phyloP scores from a whole-genome alignment of 2,888 invertebrate species.

The Spodoptera exigua region DNA sequence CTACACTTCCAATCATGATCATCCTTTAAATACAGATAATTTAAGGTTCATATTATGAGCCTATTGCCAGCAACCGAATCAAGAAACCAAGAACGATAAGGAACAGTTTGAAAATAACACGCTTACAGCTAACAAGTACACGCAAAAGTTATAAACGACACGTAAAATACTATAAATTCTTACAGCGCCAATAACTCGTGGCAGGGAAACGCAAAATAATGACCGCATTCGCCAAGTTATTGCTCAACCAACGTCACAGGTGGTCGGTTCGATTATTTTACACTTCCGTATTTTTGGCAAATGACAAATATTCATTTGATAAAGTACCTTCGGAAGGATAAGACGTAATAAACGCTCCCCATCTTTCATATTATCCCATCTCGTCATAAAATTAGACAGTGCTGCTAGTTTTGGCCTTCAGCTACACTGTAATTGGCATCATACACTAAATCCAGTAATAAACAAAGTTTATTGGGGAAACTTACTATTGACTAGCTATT shows the following conservation, averaged over 20 bases:
- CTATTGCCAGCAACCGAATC: too few relatives aligned
- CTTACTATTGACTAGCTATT: slow-evolving; percentile 20
- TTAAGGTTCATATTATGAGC: too few relatives aligned
- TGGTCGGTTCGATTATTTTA: slow-evolving; percentile 10
- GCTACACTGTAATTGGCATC: slow-evolving; percentile 23
- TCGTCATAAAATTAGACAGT: slow-evolving; percentile 3
- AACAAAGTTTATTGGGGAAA: slow-evolving; percentile 45
- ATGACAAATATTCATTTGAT: slow-evolving; percentile 6
- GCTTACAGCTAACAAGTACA: too few relatives aligned
- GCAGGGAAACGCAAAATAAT: slow-evolving; percentile 12
- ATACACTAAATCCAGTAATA: slow-evolving; percentile 28
- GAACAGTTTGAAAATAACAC: too few relatives aligned
- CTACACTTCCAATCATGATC: too few relatives aligned
- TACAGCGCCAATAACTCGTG: not conserved
- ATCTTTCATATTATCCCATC: not conserved
- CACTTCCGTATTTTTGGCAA: slow-evolving; percentile 5
- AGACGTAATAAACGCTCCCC: not conserved
- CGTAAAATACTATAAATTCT: slow-evolving; percentile 11
- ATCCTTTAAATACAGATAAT: too few relatives aligned
- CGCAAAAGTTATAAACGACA: slow-evolving; percentile 12
- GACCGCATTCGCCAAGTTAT: slow-evolving; percentile 2
- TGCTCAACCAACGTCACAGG: slow-evolving; percentile 14
- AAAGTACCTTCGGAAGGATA: not conserved
- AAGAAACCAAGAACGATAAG: too few relatives aligned
- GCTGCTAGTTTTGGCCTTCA: slow-evolving; percentile 9